Evolutionary conservation across 92 coral and sea anemone genomes (phyloP).

Genomic region (Paragorgia papillata): DNA sequence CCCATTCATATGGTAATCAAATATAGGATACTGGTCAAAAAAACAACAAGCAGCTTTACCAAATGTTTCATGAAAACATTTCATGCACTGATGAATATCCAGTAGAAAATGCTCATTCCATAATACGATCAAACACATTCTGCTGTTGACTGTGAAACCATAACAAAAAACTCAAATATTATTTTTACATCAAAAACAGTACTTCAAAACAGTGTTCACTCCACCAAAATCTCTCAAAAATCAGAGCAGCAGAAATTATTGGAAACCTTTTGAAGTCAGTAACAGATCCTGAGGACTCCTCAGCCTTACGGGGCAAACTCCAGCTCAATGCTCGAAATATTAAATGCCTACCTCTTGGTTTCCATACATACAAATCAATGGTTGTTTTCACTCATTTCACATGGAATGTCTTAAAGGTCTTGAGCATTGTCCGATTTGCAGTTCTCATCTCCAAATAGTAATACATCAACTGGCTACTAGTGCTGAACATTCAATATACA

Average conservation of each 20-base stretch:
- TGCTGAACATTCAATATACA: neutral
- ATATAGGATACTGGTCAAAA: slow-evolving; percentile 49
- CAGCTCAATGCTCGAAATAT: neutral
- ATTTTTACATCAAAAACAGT: slow-evolving; percentile 53
- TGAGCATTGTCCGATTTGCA: slow-evolving; percentile 4
- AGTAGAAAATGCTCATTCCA: slow-evolving; percentile 59
- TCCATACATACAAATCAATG: slow-evolving; percentile 9
- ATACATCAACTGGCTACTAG: neutral
- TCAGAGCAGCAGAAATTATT: slow-evolving; percentile 50
- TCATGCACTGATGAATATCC: slow-evolving; percentile 54
- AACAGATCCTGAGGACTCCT: neutral
- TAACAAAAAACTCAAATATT: slow-evolving; percentile 42
- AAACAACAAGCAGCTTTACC: slow-evolving; percentile 22
- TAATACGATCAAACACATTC: slow-evolving; percentile 30
- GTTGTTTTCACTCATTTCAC: slow-evolving; percentile 18
- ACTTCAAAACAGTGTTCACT: slow-evolving; percentile 51
- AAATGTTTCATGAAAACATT: slow-evolving; percentile 26
- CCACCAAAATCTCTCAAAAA: slow-evolving; percentile 50
- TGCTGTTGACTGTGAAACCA: slow-evolving; percentile 46
- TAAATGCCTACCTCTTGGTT: slow-evolving; percentile 13
- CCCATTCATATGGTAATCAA: slow-evolving; percentile 55
- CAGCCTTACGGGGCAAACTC: neutral
- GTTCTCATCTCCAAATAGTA: neutral
- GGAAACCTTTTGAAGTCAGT: neutral
- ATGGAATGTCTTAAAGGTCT: neutral